phyloP scores from a whole-genome alignment of 23 tunicate genomes.

The Trididemnum nubilum region DNA sequence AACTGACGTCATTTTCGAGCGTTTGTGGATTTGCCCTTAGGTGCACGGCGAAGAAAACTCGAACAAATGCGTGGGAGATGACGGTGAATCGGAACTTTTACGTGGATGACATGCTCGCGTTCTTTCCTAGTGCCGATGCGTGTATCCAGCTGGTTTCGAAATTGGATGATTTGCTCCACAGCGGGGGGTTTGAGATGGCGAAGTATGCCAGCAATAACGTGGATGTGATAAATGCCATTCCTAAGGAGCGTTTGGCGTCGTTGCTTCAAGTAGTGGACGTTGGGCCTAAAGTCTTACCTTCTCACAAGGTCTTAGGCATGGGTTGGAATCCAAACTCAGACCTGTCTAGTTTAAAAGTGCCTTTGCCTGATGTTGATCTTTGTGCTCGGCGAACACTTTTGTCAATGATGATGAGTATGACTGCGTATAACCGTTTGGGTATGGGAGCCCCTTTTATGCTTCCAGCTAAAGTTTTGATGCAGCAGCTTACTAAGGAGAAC shows the following conservation, averaged over 20 bases:
- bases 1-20: background rate
- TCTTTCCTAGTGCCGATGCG: background rate
- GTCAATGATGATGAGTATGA: background rate
- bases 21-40: background rate
- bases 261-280: background rate
- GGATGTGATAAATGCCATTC: background rate
- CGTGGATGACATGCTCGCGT: background rate
- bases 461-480: background rate
- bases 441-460: background rate
- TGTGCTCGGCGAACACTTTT: background rate
- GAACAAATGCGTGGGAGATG: background rate
- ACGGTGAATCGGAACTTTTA: background rate
- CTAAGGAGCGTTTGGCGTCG: background rate
- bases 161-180: background rate
- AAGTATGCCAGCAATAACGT: background rate
- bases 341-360: background rate
- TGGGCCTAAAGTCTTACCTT: background rate
- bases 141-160: background rate
- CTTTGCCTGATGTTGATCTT: background rate
- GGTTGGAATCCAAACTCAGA: background rate
- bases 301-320: background rate
- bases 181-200: background rate
- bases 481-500: background rate
- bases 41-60: background rate
- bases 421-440: background rate